Evolutionary conservation across 2,888 invertebrate species (phyloP).

Genomic region (Melinaea marsaeus): DNA sequence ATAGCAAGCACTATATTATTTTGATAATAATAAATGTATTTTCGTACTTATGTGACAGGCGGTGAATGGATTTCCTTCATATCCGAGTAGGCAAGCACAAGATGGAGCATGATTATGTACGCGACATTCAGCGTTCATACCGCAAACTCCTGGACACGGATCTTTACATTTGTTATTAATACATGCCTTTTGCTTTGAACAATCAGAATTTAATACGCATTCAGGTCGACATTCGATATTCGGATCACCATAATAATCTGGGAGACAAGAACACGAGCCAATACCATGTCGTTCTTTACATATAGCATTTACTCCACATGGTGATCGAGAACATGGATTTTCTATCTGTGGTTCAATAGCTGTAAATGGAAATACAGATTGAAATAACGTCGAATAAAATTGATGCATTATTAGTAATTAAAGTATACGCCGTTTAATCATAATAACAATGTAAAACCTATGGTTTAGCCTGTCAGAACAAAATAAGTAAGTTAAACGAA

Average conservation of each 20-base stretch:
- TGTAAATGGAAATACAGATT: conserved; percentile 44
- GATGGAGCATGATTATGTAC: conserved; percentile 90
- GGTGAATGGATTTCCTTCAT: conserved; percentile 86
- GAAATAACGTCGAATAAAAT: not conserved
- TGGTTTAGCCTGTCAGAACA: too few relatives aligned
- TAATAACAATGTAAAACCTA: too few relatives aligned
- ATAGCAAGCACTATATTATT: too few relatives aligned
- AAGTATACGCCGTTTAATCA: too few relatives aligned
- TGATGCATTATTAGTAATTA: not conserved
- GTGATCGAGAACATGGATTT: conserved; percentile 87
- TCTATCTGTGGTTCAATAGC: conserved; percentile 73
- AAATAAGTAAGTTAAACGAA: too few relatives aligned
- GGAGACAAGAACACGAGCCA: conserved; percentile 88
- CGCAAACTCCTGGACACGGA: conserved; percentile 90
- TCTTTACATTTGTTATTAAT: conserved; percentile 90
- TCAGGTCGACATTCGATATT: conserved; percentile 91
- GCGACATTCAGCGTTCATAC: conserved; percentile 88
- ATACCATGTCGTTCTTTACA: conserved; percentile 89
- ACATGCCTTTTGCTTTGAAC: conserved; percentile 86
- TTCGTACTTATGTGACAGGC: conserved; percentile 81
- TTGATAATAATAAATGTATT: too few relatives aligned
- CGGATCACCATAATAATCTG: conserved; percentile 91
- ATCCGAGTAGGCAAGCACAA: conserved; percentile 85
- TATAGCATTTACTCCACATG: conserved; percentile 91
- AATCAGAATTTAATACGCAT: conserved; percentile 92